phyloP scores from a whole-genome alignment of 2,797 vertebrate genomes.

The Acipenser oxyrinchus region DNA sequence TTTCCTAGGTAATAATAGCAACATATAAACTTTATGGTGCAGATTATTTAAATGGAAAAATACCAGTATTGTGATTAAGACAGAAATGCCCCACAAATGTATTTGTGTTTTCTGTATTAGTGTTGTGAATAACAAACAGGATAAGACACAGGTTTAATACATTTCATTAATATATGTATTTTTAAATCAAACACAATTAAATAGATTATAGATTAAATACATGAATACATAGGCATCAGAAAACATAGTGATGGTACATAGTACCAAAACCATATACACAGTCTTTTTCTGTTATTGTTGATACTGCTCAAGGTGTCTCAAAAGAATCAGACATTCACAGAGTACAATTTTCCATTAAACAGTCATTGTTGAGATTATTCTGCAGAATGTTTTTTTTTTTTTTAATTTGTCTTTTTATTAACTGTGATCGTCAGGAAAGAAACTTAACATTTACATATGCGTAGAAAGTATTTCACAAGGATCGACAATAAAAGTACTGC shows the following conservation, averaged over 20 bases:
- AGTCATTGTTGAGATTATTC: slow-evolving; percentile 53
- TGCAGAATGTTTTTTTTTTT: slow-evolving; percentile 28
- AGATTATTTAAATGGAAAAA: no score
- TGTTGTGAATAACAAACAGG: slow-evolving; percentile 2
- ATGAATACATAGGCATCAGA: slow-evolving; percentile 80
- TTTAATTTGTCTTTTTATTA: not conserved
- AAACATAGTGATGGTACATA: slow-evolving; percentile 92
- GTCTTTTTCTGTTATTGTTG: slow-evolving; percentile 67
- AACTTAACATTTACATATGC: slow-evolving; percentile 41
- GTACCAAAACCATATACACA: slow-evolving; percentile 79
- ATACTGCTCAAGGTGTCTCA: slow-evolving; percentile 67
- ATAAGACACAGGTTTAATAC: slow-evolving; percentile 26
- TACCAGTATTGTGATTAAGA: not conserved
- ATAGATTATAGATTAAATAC: slow-evolving; percentile 96
- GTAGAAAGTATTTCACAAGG: slow-evolving; percentile 12
- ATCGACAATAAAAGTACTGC: slow-evolving; percentile 60
- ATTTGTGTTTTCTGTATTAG: no score
- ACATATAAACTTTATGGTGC: no score
- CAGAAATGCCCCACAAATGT: not conserved
- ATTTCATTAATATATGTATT: slow-evolving; percentile 86
- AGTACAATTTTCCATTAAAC: slow-evolving; percentile 59
- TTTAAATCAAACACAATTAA: slow-evolving; percentile 99
- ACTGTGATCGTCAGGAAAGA: slow-evolving; percentile 37
- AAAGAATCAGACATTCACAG: slow-evolving; percentile 61
- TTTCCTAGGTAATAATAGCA: not conserved